phyloP scores from a whole-genome alignment of 2,888 invertebrate species.

The Lycia hirtaria region DNA sequence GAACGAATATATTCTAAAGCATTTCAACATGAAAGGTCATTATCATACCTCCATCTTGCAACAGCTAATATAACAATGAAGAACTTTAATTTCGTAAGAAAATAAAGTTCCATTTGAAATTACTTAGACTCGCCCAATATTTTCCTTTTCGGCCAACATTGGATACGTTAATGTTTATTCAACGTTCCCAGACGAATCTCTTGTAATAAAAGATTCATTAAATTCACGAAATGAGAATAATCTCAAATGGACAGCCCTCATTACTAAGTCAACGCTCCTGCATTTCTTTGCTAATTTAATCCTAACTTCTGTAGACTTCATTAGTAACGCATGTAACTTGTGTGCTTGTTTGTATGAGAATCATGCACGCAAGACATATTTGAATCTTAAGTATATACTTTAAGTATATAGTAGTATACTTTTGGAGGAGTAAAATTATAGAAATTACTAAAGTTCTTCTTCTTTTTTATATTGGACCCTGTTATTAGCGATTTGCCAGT shows the following conservation, averaged over 20 bases:
- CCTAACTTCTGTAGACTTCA: neutral
- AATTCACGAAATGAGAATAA: neutral
- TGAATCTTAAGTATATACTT: too few relatives aligned
- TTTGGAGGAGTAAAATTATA: too few relatives aligned
- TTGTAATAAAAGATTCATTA: constrained; percentile 3
- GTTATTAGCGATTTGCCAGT: too few relatives aligned
- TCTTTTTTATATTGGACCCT: too few relatives aligned
- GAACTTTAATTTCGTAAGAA: neutral
- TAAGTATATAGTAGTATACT: too few relatives aligned
- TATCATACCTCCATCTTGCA: neutral
- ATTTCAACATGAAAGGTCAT: neutral
- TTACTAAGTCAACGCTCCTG: constrained; percentile 7
- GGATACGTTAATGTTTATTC: constrained; percentile 5
- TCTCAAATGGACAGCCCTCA: neutral
- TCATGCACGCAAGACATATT: too few relatives aligned
- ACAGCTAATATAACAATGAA: neutral
- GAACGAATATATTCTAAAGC: too few relatives aligned
- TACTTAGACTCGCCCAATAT: neutral
- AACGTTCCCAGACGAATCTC: constrained; percentile 3
- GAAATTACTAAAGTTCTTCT: too few relatives aligned
- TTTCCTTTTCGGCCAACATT: neutral
- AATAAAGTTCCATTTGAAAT: neutral
- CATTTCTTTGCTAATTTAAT: constrained; percentile 3
- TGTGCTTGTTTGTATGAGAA: too few relatives aligned
- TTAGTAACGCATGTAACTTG: neutral